phyloP scores from a whole-genome alignment of 2,113 vertebrate genomes.

The Channa maculata region DNA sequence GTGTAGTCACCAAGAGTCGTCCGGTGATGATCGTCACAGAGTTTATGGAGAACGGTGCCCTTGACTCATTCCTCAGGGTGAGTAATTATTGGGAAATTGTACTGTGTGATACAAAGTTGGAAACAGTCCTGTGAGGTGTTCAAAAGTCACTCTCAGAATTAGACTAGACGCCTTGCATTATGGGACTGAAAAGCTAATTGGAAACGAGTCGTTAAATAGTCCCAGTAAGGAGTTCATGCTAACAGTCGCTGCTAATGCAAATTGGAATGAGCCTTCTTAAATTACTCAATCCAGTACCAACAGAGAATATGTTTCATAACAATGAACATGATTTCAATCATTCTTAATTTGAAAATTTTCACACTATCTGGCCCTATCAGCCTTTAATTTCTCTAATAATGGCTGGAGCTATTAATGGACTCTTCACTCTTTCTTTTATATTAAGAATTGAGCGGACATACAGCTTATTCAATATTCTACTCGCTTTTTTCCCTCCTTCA shows the following conservation, averaged over 20 bases:
- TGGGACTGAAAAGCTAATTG: slow-evolving; percentile 32
- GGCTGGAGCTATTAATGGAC: slow-evolving; percentile 65
- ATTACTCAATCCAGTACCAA: slow-evolving; percentile 7
- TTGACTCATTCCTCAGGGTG: slow-evolving; percentile 98
- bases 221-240: slow-evolving; percentile 22
- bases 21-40: slow-evolving; percentile 99
- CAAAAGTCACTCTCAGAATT: background rate
- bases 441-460: slow-evolving; percentile 61
- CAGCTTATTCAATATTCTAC: slow-evolving; percentile 83
- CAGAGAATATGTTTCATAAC: slow-evolving; percentile 56
- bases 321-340: slow-evolving; percentile 53
- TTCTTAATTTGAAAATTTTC: slow-evolving; percentile 55
- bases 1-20: slow-evolving; percentile 97
- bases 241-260: slow-evolving; percentile 33
- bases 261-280: slow-evolving; percentile 46
- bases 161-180: slow-evolving; percentile 12
- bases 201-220: slow-evolving; percentile 45
- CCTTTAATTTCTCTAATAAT: slow-evolving; percentile 65
- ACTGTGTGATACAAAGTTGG: background rate
- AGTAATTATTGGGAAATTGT: slow-evolving; percentile 48
- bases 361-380: slow-evolving; percentile 39
- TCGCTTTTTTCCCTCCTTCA: slow-evolving; percentile 68
- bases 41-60: slow-evolving; percentile 98
- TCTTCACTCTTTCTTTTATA: slow-evolving; percentile 63
- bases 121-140: slow-evolving; percentile 1